Evolutionary conservation across 35 echinoderm and acorn worm species (phyloP), one percentile per base, ranked within the genome.

Genomic region (Chiridota heheva): DNA sequence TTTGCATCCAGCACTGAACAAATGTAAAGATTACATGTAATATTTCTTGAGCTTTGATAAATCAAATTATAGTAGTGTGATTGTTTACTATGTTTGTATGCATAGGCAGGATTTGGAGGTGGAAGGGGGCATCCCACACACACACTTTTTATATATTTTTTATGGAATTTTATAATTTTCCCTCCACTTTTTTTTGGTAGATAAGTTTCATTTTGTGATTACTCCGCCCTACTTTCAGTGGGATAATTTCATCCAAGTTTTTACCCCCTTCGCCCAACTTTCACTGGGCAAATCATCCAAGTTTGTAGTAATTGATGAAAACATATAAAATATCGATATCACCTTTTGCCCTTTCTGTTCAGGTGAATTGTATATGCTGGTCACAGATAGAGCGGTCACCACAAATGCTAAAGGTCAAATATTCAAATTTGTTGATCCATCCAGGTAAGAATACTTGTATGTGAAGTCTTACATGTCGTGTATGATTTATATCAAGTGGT

Each of bases 291-390:
- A 71, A 73, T 36, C 8, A 18, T 32, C 22, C 40, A 7, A 13
- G 3, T 74, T 7, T 15, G 43, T 83, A 13, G 12, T 72, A 20
- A n/a, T 3, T 8, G 7, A 63, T 40, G 25, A 12, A 38, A 7
- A 7, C 4, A 44, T 81, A 33, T 10, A 22, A n/a, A 60, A 20
- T 76, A 4, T 29, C 20, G 35, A 36, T 58, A 6, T 76, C 6
- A 15, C 12, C 25, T 18, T 2, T 53, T 90, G 38, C 22, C 28
- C 71, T 20, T 58, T 36, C n/a, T 44, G 12, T 63, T 48, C 60
- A 96, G 92, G 92, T 36, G 92, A 96, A 33, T 33, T 96, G 16
- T 96, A 96, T 64, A 71, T 96, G 31, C 36, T 90, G 58, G 62
- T 79, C 36, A 96, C 92, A 36, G 49, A 78, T 44, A 35, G 66